Base-by-base conservation (phyloP, 1,140 invertebrate genomes). In the Drosophila lacertosa region DNA sequence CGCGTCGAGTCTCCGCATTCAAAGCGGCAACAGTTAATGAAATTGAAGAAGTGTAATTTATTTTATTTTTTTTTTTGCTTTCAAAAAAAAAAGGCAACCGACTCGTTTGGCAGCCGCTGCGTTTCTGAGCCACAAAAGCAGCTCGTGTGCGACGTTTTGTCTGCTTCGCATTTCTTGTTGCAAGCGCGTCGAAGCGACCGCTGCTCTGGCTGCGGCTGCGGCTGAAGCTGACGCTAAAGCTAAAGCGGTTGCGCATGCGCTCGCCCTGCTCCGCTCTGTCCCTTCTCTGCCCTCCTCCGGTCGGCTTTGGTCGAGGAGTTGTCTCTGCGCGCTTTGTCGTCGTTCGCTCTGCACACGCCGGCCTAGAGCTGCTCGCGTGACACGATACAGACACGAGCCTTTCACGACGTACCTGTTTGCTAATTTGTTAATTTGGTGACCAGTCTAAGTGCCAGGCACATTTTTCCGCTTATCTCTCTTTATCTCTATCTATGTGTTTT, bases 21-120 rank as follows among this genome's bases (percentile, higher is more conserved):
- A 18, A n/a, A 3, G 50, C n/a, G 9, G 18, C 22, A 44, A n/a
- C 24, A 15, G 13, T 26, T 3, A 51, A 33, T 50, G 50, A 66
- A 57, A 55, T 15, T 26, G 13, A 39, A 39, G 26, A 24, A 26
- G 13, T 47, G 20, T 29, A 7, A 26, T 26, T 26, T 26, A 6
- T 26, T 26, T 26, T 26, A 26, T 26, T 26, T 2, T 4, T 22
- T 24, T 18, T 29, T 40, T 40, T 10, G 13, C 4, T 32, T 29
- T 3, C 26, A 54, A 47, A 20, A 20, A 22, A 44, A 70, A 63
- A 47, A 53, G 47, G 65, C 74, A 75, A 75, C 83, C 83, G 84
- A 74, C 84, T 89, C 72, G 84, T 78, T 89, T 89, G 83, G 79
- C 83, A 77, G 84, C 81, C 83, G 75, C 84, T 89, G 83, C 78